Evolutionary conservation across 2,797 vertebrate genomes (phyloP), one percentile per base, ranked within the genome.

Genomic region (Tragopan temminckii): DNA sequence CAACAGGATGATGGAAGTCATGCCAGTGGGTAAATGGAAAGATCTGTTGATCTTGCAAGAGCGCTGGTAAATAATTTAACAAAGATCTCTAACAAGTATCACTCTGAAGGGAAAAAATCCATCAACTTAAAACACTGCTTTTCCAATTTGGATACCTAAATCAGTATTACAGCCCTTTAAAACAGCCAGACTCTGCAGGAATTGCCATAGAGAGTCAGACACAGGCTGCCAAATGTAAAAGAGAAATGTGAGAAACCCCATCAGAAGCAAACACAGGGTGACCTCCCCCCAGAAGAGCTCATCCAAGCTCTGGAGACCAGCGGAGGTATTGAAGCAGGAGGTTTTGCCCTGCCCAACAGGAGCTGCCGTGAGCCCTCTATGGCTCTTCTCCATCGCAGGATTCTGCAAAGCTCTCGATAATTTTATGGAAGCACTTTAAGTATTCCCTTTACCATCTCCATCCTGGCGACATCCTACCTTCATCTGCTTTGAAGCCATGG

Each of bases 391-490:
- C 67, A 27, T 1, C 33, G 55, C 67, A 76, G 68, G 72, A 69
- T 18, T 36, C 85, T 80, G 76, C n/a, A 92, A 85, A 93, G 85
- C 82, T 66, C 88, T 80, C 33, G 69, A 57, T 80, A 85, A 85
- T 57, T 85, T 89, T 67, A 89, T 58, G 48, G 84, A 43, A 94
- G 85, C 72, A 55, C 50, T 67, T 91, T 24, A 52, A 72, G 58
- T 23, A 25, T 78, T 83, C 62, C 55, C 80, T 72, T 85, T 24
- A 43, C 50, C 55, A 14, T 52, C 58, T 78, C 27, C 53, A 53
- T 85, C 46, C 66, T 62, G 55, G 58, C 15, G 38, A 72, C 61
- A 24, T 38, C 57, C 0, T 11, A 67, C 12, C 24, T 63, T n/a
- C 24, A 1, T 64, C 42, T 50, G 20, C 4, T 36, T n/a, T 68